Conservation (phyloP, 2,113 vertebrate genomes). For the Dolichotis patagonum region DNA sequence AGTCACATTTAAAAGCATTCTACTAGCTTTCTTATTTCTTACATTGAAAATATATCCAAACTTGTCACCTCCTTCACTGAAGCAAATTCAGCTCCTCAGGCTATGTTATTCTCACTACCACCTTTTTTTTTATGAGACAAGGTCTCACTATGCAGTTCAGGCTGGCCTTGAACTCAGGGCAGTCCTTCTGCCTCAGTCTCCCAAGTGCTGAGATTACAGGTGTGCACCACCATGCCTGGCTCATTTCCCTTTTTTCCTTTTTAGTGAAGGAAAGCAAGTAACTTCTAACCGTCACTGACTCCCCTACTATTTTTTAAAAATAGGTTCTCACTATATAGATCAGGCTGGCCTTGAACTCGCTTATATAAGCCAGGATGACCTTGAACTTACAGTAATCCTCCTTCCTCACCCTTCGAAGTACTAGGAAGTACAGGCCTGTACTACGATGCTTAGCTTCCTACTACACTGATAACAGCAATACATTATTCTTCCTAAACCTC, state of each 20-base stretch:
- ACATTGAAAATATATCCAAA: neutral
- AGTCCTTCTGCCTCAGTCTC: neutral
- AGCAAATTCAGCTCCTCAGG: neutral
- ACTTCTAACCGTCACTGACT: too few relatives aligned
- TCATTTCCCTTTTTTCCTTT: too few relatives aligned
- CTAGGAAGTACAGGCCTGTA: neutral
- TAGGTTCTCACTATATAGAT: too few relatives aligned
- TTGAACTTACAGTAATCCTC: too few relatives aligned
- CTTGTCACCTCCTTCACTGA: too few relatives aligned
- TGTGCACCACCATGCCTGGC: too few relatives aligned
- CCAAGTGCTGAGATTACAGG: too few relatives aligned
- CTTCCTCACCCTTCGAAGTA: neutral
- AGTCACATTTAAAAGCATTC: neutral
- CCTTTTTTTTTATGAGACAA: neutral
- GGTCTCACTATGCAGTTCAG: neutral
- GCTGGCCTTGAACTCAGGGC: neutral
- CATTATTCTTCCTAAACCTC: neutral
- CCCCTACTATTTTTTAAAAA: too few relatives aligned
- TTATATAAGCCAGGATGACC: too few relatives aligned
- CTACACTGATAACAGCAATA: neutral
- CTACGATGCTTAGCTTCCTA: neutral
- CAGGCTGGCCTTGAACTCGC: too few relatives aligned
- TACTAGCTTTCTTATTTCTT: neutral
- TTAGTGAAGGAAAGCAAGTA: too few relatives aligned
- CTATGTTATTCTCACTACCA: neutral